Conservation (phyloP, 2,797 vertebrate genomes). For the Monodelphis domestica region DNA sequence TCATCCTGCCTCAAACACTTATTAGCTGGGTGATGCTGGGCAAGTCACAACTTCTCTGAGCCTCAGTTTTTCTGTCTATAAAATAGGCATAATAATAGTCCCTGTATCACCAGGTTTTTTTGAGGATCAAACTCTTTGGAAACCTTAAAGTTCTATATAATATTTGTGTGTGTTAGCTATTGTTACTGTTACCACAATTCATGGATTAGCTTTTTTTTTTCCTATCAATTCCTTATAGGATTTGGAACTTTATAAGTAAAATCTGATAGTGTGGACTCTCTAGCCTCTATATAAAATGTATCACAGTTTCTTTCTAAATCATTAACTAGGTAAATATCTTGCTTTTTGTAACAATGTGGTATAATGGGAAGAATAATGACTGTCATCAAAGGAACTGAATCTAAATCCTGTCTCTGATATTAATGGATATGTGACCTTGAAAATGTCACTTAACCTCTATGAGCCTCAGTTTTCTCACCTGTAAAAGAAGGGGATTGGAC, state of each 20-base stretch:
- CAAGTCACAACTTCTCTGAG: background rate
- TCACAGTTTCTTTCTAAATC: background rate
- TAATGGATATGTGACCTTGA: background rate
- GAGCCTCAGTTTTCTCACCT: too few relatives aligned
- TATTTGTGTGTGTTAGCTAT: background rate
- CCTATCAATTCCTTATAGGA: too few relatives aligned
- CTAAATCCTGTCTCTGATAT: background rate
- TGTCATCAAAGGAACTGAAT: background rate
- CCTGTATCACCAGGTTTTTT: background rate
- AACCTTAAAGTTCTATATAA: background rate
- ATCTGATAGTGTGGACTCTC: accelerated
- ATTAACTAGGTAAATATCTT: background rate
- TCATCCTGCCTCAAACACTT: background rate
- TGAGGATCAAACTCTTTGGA: background rate
- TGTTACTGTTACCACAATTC: background rate
- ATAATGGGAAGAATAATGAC: background rate
- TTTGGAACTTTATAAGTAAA: background rate
- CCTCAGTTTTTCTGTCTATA: background rate
- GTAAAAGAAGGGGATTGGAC: too few relatives aligned
- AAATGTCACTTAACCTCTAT: background rate
- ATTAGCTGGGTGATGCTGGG: background rate
- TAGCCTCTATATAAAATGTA: background rate
- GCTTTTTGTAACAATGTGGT: background rate
- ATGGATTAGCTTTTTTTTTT: background rate
- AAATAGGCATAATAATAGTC: background rate